A percentile compares a stretch with the other conserved stretches of the same genome.
phyloP scores from a whole-genome alignment of 2,113 vertebrate species.

The Puntigrus tetrazona region DNA sequence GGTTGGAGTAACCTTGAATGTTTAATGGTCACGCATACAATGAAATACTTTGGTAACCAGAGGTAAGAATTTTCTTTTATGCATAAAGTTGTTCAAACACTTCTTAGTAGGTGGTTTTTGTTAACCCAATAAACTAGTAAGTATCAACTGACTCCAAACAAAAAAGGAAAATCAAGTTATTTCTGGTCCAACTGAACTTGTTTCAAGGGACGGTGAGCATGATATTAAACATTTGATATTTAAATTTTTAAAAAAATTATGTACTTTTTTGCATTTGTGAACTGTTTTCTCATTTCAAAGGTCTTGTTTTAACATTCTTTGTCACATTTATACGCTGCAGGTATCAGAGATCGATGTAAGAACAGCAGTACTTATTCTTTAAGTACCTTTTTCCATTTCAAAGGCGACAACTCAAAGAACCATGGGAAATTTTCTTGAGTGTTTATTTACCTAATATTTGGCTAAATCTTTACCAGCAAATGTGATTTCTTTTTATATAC shows the following conservation, averaged over 20 bases:
- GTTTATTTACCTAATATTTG: neutral
- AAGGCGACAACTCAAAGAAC: slow-evolving; percentile 91
- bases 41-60: neutral
- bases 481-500: neutral
- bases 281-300: slow-evolving; percentile 75
- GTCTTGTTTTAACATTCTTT: slow-evolving; percentile 97
- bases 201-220: slow-evolving; percentile 25
- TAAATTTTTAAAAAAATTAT: slow-evolving; percentile 49
- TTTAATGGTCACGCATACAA: neutral
- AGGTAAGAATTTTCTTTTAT: neutral
- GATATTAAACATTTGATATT: slow-evolving; percentile 5
- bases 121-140: neutral
- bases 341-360: slow-evolving; percentile 99
- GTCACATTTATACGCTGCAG: slow-evolving; percentile 99
- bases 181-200: slow-evolving; percentile 13
- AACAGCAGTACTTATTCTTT: slow-evolving; percentile 98
- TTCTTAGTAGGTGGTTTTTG: neutral
- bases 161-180: neutral
- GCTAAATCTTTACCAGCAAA: neutral
- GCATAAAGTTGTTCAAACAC: neutral
- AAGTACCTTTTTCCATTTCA: slow-evolving; percentile 92
- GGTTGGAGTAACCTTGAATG: neutral
- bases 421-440: slow-evolving; percentile 86
- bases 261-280: slow-evolving; percentile 56
- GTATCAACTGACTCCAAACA: neutral